Evolutionary conservation across 2,888 invertebrate species (phyloP), one percentile per base, ranked within the genome.

Genomic region (Torymus auratus): DNA sequence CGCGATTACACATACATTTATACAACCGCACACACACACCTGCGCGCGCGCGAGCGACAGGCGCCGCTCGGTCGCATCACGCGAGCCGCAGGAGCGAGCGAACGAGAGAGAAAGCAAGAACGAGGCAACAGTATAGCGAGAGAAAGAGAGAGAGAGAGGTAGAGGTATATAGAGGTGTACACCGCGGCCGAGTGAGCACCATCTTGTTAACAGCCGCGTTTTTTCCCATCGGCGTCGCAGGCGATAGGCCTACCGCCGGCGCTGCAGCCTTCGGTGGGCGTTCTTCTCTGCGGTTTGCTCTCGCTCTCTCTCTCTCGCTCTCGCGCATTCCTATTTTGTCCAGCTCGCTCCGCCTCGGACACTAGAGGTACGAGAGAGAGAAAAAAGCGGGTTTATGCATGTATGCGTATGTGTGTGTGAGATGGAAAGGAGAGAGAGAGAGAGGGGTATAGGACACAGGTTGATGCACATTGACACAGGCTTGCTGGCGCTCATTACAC

Each of bases 201-300:
- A 89, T 89, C 89, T 89, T 89, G 89, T 89, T 89, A 88, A 88
- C 89, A 88, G 88, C 84, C 86, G 85, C 86, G 88, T 88, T 88
- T 88, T 88, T 89, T 87, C 84, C 85, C 89, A 87, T 88, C 88
- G 87, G 84, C 87, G 86, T 84, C 85, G 86, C 85, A 84, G 85
- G 85, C 87, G 88, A 88, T 88, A 88, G 88, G 89, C 88, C 86
- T 87, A 85, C 84, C 86, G 85, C 86, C 85, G 84, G 81, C 84
- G 86, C 86, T 84, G 86, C 86, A 83, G 83, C 86, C 78, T 77
- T 85, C 85, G 86, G 89, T 88, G 88, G 89, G 89, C 89, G 88
- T 88, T 87, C 88, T 88, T 88, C 85, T 87, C 86, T 86, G 20
- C n/a, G n/a, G n/a, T n/a, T n/a, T n/a, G n/a, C 64, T 55, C 73